These are phyloP conservation scores for Cryptoleucopteryx plumbea DNA, from an alignment of 2,113 vertebrate genomes.

Conservation along the genomic window DNA sequence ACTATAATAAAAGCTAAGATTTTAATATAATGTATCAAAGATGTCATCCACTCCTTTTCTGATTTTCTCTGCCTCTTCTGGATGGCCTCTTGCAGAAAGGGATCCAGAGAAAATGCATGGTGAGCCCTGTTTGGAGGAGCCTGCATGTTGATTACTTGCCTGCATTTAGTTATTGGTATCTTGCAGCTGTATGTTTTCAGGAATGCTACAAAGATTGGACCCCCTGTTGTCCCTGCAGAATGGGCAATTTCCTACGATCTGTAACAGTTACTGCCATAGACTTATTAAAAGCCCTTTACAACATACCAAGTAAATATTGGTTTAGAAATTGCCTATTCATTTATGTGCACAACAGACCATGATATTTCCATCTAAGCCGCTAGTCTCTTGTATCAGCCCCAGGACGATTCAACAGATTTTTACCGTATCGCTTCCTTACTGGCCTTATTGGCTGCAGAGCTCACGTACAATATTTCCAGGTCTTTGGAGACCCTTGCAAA, in stretches of 20 bases:
- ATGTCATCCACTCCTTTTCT: neutral
- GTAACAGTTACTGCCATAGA: neutral
- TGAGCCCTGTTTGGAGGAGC: neutral
- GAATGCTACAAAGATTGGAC: neutral
- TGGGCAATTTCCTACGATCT: neutral
- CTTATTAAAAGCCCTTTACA: neutral
- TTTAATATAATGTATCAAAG: neutral
- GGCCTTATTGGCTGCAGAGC: neutral
- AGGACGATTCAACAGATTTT: neutral
- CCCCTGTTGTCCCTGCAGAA: neutral
- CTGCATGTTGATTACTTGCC: neutral
- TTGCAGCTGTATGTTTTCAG: neutral
- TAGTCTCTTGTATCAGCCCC: neutral
- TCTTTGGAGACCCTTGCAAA: neutral
- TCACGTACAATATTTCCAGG: neutral
- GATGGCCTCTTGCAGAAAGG: neutral
- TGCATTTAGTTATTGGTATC: neutral
- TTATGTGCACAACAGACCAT: neutral
- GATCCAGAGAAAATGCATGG: neutral
- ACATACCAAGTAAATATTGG: neutral
- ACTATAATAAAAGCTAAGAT: neutral
- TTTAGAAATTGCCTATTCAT: neutral
- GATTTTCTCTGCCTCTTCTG: neutral
- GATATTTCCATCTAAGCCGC: neutral
- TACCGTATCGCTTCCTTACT: rapidly evolving